Conservation (phyloP, 2,113 vertebrate species). For the Nettapus auritus region DNA sequence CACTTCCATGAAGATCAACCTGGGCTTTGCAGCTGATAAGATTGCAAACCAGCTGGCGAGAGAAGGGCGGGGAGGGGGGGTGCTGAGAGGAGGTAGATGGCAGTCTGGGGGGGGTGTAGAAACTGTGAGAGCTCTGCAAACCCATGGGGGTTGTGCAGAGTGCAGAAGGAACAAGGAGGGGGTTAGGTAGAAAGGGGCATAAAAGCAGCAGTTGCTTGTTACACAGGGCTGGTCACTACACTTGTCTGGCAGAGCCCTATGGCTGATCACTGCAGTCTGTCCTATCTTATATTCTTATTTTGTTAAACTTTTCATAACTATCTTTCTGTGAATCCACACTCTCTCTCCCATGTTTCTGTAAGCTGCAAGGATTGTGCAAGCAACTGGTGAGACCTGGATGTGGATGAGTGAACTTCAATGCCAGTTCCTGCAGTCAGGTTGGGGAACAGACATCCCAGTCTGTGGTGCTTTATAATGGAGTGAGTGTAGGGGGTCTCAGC, state of each 20-base stretch:
- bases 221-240: neutral
- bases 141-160: neutral
- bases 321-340: neutral
- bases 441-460: too few species aligned
- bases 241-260: neutral
- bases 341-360: rapidly evolving
- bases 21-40: neutral
- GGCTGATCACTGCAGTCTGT: neutral
- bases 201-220: neutral
- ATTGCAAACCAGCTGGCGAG: neutral
- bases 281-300: neutral
- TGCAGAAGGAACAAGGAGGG: neutral
- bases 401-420: neutral
- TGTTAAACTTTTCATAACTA: neutral
- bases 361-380: neutral
- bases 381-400: neutral
- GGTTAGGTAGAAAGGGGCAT: neutral
- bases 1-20: neutral
- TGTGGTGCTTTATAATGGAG: too few species aligned
- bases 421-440: too few species aligned
- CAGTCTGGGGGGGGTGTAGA: rapidly evolving
- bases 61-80: too few species aligned
- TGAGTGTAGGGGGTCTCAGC: too few species aligned
- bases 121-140: neutral
- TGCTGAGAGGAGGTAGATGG: too few species aligned